Conservation (phyloP, 2,113 vertebrate genomes). For the Ptychochromis oligacanthus region DNA sequence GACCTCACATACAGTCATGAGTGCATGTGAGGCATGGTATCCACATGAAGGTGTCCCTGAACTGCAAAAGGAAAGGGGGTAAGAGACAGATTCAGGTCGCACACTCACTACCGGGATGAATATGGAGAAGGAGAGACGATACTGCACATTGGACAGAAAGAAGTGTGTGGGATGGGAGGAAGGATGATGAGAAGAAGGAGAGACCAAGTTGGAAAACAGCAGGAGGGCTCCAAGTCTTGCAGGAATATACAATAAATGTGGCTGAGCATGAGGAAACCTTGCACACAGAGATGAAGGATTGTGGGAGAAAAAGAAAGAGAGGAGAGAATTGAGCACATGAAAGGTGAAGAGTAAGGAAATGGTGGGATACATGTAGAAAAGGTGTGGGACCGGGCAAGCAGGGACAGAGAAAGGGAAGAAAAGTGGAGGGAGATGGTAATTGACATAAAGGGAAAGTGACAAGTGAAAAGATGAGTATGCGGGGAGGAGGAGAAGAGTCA, state of each 20-base stretch:
- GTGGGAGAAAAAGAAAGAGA: neutral
- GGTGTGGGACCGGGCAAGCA: slow-evolving; percentile 26
- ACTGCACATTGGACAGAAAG: slow-evolving; percentile 28
- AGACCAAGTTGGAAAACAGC: neutral
- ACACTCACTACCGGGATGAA: slow-evolving; percentile 66
- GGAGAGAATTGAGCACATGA: neutral
- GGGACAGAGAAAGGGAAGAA: slow-evolving; percentile 20
- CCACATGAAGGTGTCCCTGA: slow-evolving; percentile 50
- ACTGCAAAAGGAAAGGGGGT: slow-evolving; percentile 48
- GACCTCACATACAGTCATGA: slow-evolving; percentile 33
- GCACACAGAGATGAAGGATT: neutral
- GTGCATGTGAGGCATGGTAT: slow-evolving; percentile 35
- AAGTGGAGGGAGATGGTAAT: slow-evolving; percentile 58
- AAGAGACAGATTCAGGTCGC: slow-evolving; percentile 76
- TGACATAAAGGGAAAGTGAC: slow-evolving; percentile 75
- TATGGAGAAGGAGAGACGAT: slow-evolving; percentile 58
- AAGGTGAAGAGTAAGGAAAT: neutral
- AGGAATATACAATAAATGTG: slow-evolving; percentile 40
- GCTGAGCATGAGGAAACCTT: slow-evolving; percentile 3
- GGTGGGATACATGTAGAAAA: slow-evolving; percentile 41
- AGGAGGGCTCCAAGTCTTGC: slow-evolving; percentile 23
- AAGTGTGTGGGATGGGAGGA: slow-evolving; percentile 39
- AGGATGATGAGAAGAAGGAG: slow-evolving; percentile 14
- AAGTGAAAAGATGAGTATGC: slow-evolving; percentile 67
- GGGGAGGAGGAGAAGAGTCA: slow-evolving; percentile 53